Evolutionary conservation across 2,113 vertebrate species (phyloP).

Genomic region (Nansenia antarctica): DNA sequence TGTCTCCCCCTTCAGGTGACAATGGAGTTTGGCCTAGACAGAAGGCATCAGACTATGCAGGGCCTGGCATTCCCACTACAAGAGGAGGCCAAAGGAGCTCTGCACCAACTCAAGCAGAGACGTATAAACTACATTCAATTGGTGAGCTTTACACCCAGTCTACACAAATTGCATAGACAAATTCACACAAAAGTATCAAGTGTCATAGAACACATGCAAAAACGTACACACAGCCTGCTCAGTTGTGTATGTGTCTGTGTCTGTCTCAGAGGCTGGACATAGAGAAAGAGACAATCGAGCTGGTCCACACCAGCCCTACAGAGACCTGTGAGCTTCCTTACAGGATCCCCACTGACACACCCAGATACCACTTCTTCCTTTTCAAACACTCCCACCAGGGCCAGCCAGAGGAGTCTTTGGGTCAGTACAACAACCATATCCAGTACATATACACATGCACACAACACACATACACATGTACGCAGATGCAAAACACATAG

Average conservation of each 20-base stretch:
- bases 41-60: slow-evolving; percentile 91
- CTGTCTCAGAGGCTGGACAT: slow-evolving; percentile 88
- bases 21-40: slow-evolving; percentile 93
- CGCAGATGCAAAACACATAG: no score
- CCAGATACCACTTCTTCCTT: slow-evolving; percentile 96
- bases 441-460: not conserved
- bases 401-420: slow-evolving; percentile 88
- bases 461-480: not conserved
- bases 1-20: slow-evolving; percentile 78
- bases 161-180: no score
- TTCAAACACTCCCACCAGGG: slow-evolving; percentile 94
- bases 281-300: slow-evolving; percentile 90
- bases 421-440: slow-evolving; percentile 71
- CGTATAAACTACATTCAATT: slow-evolving; percentile 96
- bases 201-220: not conserved
- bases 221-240: not conserved
- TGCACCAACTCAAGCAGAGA: slow-evolving; percentile 88
- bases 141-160: no score
- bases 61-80: slow-evolving; percentile 94
- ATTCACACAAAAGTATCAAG: not conserved
- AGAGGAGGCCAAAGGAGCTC: slow-evolving; percentile 86
- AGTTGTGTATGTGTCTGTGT: slow-evolving; percentile 17
- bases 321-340: slow-evolving; percentile 86
- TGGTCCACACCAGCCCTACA: slow-evolving; percentile 92
- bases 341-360: slow-evolving; percentile 87